Conservation (phyloP, 1,140 invertebrate species). For the Drosophila pectinifera region DNA sequence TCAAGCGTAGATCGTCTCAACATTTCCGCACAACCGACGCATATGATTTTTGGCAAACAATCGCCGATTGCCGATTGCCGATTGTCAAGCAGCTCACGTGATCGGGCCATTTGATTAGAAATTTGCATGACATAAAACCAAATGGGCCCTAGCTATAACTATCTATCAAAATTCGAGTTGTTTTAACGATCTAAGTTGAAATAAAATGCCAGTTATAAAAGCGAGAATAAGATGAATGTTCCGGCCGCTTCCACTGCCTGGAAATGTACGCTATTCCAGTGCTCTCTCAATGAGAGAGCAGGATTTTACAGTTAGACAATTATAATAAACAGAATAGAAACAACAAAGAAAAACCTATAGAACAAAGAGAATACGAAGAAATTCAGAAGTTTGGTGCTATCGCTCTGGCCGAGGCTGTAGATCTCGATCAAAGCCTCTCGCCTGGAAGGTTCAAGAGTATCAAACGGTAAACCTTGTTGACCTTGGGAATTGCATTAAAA, state of each 20-base stretch:
- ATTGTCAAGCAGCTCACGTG: slow-evolving; percentile 64
- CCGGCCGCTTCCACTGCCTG: too few relatives aligned
- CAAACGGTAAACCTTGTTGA: slow-evolving; percentile 68
- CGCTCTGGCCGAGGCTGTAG: neutral
- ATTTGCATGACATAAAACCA: slow-evolving; percentile 60
- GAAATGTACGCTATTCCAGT: too few relatives aligned
- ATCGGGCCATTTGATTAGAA: slow-evolving; percentile 4
- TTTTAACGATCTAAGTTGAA: neutral
- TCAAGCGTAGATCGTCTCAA: slow-evolving; percentile 11
- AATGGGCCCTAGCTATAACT: slow-evolving; percentile 1
- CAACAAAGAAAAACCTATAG: too few relatives aligned
- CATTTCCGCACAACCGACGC: slow-evolving; percentile 59
- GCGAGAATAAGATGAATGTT: neutral
- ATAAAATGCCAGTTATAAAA: neutral
- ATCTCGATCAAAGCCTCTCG: neutral
- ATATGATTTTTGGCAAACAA: slow-evolving; percentile 42
- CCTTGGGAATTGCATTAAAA: slow-evolving; percentile 66
- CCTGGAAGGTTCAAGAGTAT: slow-evolving; percentile 66
- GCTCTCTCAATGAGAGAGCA: too few relatives aligned
- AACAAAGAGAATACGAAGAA: too few relatives aligned
- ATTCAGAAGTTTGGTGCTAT: neutral
- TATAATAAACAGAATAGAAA: too few relatives aligned
- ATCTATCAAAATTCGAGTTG: neutral
- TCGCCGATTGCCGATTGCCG: slow-evolving; percentile 38
- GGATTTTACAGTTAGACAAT: too few relatives aligned